Evolutionary conservation across 2,797 vertebrate species (phyloP).

Genomic region (Pangasius sanitwongsei): DNA sequence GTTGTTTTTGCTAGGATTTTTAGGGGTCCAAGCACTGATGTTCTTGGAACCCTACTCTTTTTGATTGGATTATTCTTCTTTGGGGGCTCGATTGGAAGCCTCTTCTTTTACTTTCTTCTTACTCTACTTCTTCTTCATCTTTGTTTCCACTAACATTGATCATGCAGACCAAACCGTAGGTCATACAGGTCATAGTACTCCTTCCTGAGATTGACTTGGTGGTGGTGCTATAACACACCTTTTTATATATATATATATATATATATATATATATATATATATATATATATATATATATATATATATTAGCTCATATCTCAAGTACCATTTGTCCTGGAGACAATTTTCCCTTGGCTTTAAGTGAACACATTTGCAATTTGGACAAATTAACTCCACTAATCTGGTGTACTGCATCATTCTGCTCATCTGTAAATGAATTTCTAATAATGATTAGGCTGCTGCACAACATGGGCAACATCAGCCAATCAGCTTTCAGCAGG

Average conservation of each 20-base stretch:
- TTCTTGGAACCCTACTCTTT: background rate
- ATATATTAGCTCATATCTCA: background rate
- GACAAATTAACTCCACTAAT: background rate
- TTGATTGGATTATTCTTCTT: background rate
- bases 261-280: too few relatives aligned
- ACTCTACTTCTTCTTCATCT: background rate
- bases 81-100: too few relatives aligned
- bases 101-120: background rate
- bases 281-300: too few relatives aligned
- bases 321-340: background rate
- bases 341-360: background rate
- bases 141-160: background rate
- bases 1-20: background rate
- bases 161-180: background rate
- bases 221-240: background rate
- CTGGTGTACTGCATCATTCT: background rate
- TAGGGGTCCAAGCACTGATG: background rate
- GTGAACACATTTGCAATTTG: background rate
- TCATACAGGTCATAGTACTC: background rate
- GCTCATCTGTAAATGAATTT: background rate
- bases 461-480: background rate
- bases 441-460: background rate
- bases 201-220: background rate
- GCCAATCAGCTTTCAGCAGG: conserved; percentile 1
- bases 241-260: too few relatives aligned